Conservation (phyloP, 92 coral and sea anemone species). For the Epizoanthus illoricatus region DNA sequence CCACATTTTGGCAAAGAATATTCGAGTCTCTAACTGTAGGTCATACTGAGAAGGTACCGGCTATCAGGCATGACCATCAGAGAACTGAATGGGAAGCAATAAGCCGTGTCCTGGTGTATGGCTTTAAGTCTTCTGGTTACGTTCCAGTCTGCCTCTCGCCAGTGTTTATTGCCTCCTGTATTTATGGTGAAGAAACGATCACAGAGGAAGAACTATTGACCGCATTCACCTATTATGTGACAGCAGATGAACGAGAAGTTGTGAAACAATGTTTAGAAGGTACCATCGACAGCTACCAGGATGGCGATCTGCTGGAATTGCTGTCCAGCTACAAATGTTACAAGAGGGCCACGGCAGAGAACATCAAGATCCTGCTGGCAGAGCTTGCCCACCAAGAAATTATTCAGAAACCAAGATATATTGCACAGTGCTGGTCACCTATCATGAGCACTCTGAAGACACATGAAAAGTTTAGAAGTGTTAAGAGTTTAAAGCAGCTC, state of each 20-base stretch:
- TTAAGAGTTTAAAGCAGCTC: slow-evolving; percentile 37
- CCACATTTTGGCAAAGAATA: slow-evolving; percentile 52
- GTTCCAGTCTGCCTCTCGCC: slow-evolving; percentile 51
- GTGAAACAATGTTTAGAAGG: slow-evolving; percentile 45
- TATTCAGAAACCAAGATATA: slow-evolving; percentile 59
- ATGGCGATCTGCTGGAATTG: slow-evolving; percentile 57
- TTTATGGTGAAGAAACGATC: slow-evolving; percentile 56
- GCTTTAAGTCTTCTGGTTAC: slow-evolving; percentile 45
- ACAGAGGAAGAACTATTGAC: slow-evolving; percentile 40
- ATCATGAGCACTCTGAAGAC: slow-evolving; percentile 23
- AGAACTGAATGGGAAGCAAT: slow-evolving; percentile 58
- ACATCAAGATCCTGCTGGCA: slow-evolving; percentile 41
- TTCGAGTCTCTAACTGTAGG: slow-evolving; percentile 44
- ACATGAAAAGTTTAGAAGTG: not conserved
- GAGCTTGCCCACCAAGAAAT: slow-evolving; percentile 65
- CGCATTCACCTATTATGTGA: slow-evolving; percentile 47
- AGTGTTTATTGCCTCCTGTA: slow-evolving; percentile 48
- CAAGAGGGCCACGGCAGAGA: slow-evolving; percentile 50
- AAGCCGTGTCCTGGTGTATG: slow-evolving; percentile 50
- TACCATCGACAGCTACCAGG: slow-evolving; percentile 38
- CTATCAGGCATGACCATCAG: slow-evolving; percentile 60
- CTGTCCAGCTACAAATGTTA: slow-evolving; percentile 56
- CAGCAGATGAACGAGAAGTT: slow-evolving; percentile 62
- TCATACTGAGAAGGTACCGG: slow-evolving; percentile 53
- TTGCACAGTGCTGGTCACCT: slow-evolving; percentile 66